Percentiles rank a stretch among this genome's conserved stretches.
These are phyloP conservation scores for Melieria omissa DNA, from an alignment of 2,888 invertebrate genomes.

Conservation along the genomic window DNA sequence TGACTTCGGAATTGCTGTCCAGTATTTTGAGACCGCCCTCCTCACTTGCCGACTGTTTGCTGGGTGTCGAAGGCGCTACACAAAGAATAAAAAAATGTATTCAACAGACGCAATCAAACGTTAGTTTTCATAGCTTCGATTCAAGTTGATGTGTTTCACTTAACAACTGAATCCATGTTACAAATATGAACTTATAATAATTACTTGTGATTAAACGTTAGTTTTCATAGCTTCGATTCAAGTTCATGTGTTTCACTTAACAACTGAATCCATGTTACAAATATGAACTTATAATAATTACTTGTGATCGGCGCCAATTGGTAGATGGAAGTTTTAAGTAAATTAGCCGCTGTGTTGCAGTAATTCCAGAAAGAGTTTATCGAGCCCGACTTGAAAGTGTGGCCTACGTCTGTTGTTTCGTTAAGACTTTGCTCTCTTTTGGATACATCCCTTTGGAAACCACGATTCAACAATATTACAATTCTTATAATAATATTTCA, in stretches of 20 bases:
- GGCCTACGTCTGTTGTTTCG: slow-evolving; percentile 53
- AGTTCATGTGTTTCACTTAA: neutral
- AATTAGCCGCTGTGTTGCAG: slow-evolving; percentile 63
- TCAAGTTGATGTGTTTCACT: too few relatives aligned
- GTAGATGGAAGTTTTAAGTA: slow-evolving; percentile 64
- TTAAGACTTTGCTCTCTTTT: slow-evolving; percentile 56
- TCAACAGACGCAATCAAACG: neutral
- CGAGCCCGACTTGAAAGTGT: slow-evolving; percentile 50
- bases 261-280: neutral
- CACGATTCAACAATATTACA: neutral
- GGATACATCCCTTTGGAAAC: slow-evolving; percentile 50
- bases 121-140: neutral
- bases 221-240: neutral
- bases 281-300: slow-evolving; percentile 32
- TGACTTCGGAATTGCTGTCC: slow-evolving; percentile 65
- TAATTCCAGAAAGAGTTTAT: slow-evolving; percentile 66
- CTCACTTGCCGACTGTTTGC: slow-evolving; percentile 59
- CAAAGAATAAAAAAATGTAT: slow-evolving; percentile 8
- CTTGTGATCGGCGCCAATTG: slow-evolving; percentile 62
- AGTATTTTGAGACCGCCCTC: slow-evolving; percentile 60
- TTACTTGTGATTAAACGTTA: slow-evolving; percentile 43
- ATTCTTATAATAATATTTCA: neutral
- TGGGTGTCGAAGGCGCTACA: slow-evolving; percentile 55
- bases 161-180: neutral
- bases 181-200: neutral